These are phyloP conservation scores for Leucosticte australis DNA, from an alignment of 2,113 vertebrate genomes.

Conservation along the genomic window DNA sequence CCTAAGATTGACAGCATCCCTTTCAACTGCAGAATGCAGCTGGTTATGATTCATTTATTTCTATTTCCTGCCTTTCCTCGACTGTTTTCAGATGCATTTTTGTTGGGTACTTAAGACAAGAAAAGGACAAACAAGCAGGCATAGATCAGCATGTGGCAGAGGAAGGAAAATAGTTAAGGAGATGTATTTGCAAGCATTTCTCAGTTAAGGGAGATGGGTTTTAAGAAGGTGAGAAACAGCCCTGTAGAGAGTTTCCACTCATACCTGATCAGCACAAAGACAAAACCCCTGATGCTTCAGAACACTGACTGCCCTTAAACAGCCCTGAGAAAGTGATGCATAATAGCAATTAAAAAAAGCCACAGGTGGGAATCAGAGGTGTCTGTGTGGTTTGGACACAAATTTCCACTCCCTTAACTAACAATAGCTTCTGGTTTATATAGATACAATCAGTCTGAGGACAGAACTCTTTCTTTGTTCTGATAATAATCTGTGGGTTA, in stretches of 20 bases:
- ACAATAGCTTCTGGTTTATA: background rate
- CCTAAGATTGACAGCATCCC: background rate
- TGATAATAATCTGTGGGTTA: background rate
- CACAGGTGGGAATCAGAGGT: background rate
- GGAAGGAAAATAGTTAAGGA: background rate
- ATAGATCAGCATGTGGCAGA: background rate
- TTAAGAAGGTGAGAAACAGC: background rate
- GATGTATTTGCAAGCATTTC: background rate
- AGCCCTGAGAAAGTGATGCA: background rate
- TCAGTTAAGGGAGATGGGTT: background rate
- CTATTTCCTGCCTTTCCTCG: constrained; percentile 31
- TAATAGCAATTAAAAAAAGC: background rate
- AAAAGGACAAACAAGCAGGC: background rate
- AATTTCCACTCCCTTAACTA: background rate
- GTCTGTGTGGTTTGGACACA: background rate
- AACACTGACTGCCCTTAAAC: background rate
- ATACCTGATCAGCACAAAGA: background rate
- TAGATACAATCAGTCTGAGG: background rate
- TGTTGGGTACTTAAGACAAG: background rate
- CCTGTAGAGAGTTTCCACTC: background rate
- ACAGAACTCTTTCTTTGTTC: background rate
- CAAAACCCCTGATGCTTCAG: background rate
- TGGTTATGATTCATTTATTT: constrained; percentile 46
- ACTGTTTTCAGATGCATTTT: constrained; percentile 16
- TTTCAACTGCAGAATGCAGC: constrained; percentile 31